phyloP scores from a whole-genome alignment of 2,797 vertebrate species.

The Lutjanus argentimaculatus region DNA sequence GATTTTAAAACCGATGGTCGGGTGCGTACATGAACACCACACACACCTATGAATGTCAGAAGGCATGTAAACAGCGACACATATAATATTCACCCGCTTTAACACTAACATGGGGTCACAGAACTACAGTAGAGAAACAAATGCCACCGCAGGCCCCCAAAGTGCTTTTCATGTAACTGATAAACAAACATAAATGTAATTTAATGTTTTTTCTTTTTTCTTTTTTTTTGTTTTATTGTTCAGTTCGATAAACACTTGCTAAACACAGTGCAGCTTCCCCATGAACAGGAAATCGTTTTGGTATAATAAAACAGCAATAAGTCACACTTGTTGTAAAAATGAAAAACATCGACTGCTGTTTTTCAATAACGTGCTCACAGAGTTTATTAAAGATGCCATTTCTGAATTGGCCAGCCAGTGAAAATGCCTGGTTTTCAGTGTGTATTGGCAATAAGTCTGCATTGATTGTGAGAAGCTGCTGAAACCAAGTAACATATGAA shows the following conservation, averaged over 20 bases:
- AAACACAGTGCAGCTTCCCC: background rate
- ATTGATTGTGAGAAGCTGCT: conserved; percentile 5
- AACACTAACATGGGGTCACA: background rate
- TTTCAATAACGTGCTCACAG: background rate
- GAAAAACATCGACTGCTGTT: background rate
- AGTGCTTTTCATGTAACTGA: conserved; percentile 15
- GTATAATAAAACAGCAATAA: conserved; percentile 19
- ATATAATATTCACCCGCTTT: background rate
- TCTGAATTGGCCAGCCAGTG: conserved; percentile 1
- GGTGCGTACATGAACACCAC: background rate
- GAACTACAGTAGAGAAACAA: conserved; percentile 1
- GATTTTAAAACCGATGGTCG: background rate
- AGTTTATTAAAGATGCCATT: conserved; percentile 35
- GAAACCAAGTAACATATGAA: background rate
- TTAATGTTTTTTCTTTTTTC: background rate
- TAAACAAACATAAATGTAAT: conserved; percentile 28
- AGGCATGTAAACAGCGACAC: conserved; percentile 16
- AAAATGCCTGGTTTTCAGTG: background rate
- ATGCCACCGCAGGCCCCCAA: background rate
- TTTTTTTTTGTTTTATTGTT: background rate
- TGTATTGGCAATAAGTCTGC: background rate
- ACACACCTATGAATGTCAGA: conserved; percentile 17
- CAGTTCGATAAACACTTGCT: conserved; percentile 13
- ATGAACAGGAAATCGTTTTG: conserved; percentile 1
- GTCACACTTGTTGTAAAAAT: conserved; percentile 20